Conservation (phyloP, 2,113 vertebrate species). For the Cacatua alba region DNA sequence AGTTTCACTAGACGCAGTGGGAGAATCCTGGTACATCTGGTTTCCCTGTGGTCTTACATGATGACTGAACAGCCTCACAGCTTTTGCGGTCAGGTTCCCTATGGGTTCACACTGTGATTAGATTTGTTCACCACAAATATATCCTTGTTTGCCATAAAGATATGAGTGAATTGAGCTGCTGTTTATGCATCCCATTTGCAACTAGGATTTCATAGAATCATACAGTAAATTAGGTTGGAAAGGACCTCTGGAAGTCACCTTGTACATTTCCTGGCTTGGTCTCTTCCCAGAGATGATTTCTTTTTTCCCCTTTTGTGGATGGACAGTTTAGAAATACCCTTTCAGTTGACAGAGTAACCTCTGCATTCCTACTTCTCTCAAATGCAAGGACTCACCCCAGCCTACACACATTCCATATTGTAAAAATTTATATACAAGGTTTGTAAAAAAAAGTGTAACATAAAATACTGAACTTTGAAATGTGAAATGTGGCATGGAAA, state of each 20-base stretch:
- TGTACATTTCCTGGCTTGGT: neutral
- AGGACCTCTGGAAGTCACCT: conserved; percentile 41
- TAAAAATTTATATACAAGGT: neutral
- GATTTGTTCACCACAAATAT: conserved; percentile 67
- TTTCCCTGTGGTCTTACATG: conserved; percentile 72
- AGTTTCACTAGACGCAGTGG: conserved; percentile 56
- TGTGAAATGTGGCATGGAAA: neutral
- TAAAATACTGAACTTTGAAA: neutral
- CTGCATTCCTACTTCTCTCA: neutral
- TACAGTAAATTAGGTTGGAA: conserved; percentile 62
- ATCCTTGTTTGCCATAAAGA: conserved; percentile 54
- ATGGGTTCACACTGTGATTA: conserved; percentile 65
- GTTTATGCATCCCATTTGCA: conserved; percentile 30
- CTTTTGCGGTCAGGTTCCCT: conserved; percentile 61
- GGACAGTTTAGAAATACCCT: neutral
- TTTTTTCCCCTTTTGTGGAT: neutral
- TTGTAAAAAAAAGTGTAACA: neutral
- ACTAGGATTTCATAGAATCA: conserved; percentile 54
- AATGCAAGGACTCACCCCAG: neutral
- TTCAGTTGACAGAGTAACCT: neutral
- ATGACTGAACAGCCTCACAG: conserved; percentile 67
- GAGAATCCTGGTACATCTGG: conserved; percentile 70
- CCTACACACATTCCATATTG: neutral
- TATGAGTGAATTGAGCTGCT: conserved; percentile 10
- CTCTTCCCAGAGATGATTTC: neutral